phyloP scores from a whole-genome alignment of 2,888 invertebrate species.

The Drosophila vallismaia region DNA sequence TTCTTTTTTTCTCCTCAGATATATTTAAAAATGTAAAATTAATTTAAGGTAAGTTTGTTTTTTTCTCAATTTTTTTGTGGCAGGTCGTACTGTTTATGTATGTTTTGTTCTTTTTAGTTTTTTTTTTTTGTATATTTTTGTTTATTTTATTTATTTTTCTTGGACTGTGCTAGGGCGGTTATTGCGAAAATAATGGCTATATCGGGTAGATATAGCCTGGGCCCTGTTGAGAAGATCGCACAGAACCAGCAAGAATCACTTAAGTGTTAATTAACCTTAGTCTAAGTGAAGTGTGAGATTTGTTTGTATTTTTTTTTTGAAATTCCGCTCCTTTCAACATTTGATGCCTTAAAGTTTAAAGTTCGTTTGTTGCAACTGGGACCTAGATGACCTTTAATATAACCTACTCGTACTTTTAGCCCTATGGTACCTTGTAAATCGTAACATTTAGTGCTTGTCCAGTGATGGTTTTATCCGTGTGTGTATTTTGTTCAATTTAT shows the following conservation, averaged over 20 bases:
- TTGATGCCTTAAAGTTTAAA: conserved; percentile 55
- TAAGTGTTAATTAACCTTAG: conserved; percentile 31
- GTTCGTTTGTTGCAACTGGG: conserved; percentile 66
- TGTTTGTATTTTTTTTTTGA: conserved; percentile 15
- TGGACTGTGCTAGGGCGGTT: conserved; percentile 9
- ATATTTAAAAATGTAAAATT: conserved; percentile 61
- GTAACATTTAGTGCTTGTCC: conserved; percentile 72
- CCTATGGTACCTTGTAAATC: conserved; percentile 54
- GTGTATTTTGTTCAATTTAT: conserved; percentile 20
- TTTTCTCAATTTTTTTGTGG: conserved; percentile 55
- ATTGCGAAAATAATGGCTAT: conserved; percentile 3
- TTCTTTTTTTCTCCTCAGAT: conserved; percentile 32
- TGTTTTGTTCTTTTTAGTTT: conserved; percentile 1
- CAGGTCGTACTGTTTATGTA: conserved; percentile 69
- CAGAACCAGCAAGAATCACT: conserved; percentile 43
- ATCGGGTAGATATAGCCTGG: neutral
- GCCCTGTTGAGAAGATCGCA: conserved; percentile 18
- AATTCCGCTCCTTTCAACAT: conserved; percentile 60
- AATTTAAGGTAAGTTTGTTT: conserved; percentile 52
- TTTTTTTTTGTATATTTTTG: conserved; percentile 9
- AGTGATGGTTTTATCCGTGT: conserved; percentile 40
- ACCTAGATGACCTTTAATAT: conserved; percentile 56
- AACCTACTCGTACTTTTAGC: conserved; percentile 33
- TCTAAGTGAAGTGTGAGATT: conserved; percentile 47
- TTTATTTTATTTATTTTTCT: conserved; percentile 1